Evolutionary conservation across 2,797 vertebrate species (phyloP), one percentile per base, ranked within the genome.

Genomic region (Amblyopsis hoosieri): DNA sequence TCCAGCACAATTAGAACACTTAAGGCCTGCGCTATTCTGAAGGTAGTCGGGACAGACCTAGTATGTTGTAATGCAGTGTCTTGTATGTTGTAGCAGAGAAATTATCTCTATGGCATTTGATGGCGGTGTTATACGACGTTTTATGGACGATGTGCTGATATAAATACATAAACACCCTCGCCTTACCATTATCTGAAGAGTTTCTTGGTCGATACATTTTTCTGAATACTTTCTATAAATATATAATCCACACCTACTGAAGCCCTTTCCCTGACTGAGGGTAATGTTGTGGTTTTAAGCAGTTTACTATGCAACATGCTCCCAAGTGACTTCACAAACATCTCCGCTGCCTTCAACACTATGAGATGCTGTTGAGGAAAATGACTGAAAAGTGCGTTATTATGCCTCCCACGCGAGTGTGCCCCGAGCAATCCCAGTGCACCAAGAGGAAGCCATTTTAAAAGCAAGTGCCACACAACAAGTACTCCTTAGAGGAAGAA

Each of bases 251-350:
- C 60, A 70, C 12, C 50, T 81, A 57, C 54, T 64, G 54, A 10
- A 60, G 57, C 55, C 70, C 66, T 78, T 53, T 45, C 64, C 8
- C 46, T 31, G 31, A 77, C 57, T 47, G 61, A 72, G 47, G 46
- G 51, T 68, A 46, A 0, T 6, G 33, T 63, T 45, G 37, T 62
- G 31, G 51, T n/a, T 75, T 63, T 65, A 53, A 75, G 69, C 12
- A 7, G 69, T 54, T 66, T 73, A 47, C 69, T 51, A 74, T 80
- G 8, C 66, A 62, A 48, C 65, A 69, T 64, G 47, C 57, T 72
- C 67, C 60, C 71, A 66, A 82, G 80, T 80, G 76, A 64, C 72
- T 62, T 64, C 75, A 69, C 74, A 79, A 79, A 83, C 74, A 80
- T 80, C 57, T 79, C 70, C 71, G 70, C 62, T 70, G 69, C 51